Percentiles rank a stretch among this genome's conserved stretches.
phyloP scores from a whole-genome alignment of 2,888 invertebrate genomes.

The Meteorus colon region DNA sequence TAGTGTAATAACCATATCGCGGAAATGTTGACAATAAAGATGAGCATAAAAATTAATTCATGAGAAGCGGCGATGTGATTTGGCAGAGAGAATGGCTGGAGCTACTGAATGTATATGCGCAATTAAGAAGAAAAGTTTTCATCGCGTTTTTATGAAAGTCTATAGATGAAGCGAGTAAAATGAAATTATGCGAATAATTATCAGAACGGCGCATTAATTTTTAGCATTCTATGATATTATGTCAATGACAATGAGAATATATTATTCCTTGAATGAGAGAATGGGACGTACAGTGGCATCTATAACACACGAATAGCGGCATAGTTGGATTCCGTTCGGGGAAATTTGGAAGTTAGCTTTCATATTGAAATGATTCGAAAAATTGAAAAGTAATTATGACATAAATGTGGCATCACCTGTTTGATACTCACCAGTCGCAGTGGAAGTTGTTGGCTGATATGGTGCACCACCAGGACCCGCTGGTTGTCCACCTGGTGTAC shows the following conservation, averaged over 20 bases:
- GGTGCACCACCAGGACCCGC: slow-evolving; percentile 73
- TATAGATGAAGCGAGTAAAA: slow-evolving; percentile 1
- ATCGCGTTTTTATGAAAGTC: not conserved
- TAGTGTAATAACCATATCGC: not conserved
- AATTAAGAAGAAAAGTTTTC: not conserved
- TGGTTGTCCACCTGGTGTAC: slow-evolving; percentile 76
- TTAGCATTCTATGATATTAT: not conserved
- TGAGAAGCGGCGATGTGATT: slow-evolving; percentile 27
- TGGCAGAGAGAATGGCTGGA: slow-evolving; percentile 27
- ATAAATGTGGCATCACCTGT: slow-evolving; percentile 30
- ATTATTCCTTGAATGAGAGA: not conserved
- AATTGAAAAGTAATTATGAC: not conserved
- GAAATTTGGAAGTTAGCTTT: not conserved
- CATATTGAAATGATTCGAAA: not conserved
- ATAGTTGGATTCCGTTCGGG: not conserved
- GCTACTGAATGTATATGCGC: slow-evolving; percentile 12
- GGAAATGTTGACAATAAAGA: slow-evolving; percentile 21
- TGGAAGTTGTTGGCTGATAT: slow-evolving; percentile 76
- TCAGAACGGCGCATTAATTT: not conserved
- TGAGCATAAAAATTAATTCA: slow-evolving; percentile 28
- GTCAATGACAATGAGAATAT: not conserved
- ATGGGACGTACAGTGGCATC: not conserved
- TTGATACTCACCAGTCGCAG: slow-evolving; percentile 78
- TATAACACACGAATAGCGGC: not conserved
- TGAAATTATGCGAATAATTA: not conserved